A percentile compares a stretch with the other conserved stretches of the same genome.
Evolutionary conservation across 1,140 invertebrate genomes (phyloP).

Genomic region (Nylanderia fulva): DNA sequence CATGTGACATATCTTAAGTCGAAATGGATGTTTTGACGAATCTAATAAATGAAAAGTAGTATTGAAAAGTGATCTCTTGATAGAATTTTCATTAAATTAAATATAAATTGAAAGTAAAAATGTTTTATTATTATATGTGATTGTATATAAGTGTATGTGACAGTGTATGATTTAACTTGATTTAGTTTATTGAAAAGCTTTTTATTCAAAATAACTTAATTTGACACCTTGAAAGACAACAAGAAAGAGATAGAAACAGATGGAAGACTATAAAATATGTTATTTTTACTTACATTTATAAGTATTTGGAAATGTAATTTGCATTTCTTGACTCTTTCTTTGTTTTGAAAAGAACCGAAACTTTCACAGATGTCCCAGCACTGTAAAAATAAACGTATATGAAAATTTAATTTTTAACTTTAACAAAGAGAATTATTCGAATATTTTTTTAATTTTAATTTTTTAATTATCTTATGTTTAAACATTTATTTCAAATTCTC

Average conservation of each 20-base stretch:
- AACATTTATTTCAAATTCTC: neutral
- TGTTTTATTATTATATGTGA: neutral
- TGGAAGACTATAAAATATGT: no score
- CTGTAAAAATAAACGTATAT: constrained; percentile 86
- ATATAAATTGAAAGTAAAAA: neutral
- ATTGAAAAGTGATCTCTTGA: neutral
- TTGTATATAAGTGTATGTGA: no score
- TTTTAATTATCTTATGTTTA: neutral
- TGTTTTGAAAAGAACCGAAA: no score
- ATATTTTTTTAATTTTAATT: neutral
- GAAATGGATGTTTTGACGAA: neutral
- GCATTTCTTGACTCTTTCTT: no score
- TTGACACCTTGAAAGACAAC: neutral
- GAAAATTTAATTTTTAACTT: constrained; percentile 1
- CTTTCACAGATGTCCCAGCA: no score
- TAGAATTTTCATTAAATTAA: neutral
- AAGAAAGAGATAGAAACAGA: neutral
- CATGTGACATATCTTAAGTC: no score
- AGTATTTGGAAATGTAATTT: no score
- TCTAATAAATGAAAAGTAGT: neutral
- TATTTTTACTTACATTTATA: constrained; percentile 25
- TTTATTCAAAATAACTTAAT: neutral
- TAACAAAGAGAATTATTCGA: constrained; percentile 77
- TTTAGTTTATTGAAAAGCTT: neutral
- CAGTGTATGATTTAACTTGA: no score